A percentile compares a stretch with the other conserved stretches of the same genome.
These are phyloP conservation scores for Pardalotus punctatus DNA, from an alignment of 2,113 vertebrate genomes.

Conservation along the genomic window DNA sequence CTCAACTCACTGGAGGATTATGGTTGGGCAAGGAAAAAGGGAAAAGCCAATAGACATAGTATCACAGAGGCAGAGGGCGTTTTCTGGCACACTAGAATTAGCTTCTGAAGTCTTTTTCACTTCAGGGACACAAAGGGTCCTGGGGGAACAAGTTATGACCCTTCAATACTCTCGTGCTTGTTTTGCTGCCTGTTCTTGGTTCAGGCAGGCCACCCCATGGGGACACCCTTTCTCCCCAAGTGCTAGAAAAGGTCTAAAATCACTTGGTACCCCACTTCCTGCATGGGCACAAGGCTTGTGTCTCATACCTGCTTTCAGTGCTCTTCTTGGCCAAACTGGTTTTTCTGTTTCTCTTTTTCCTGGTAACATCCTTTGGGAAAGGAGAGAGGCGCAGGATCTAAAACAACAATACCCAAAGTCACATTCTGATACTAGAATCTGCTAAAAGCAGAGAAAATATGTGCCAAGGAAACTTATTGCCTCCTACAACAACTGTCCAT, in stretches of 20 bases:
- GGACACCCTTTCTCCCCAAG: accelerated
- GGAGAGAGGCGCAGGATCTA: not conserved
- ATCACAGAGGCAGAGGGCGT: not conserved
- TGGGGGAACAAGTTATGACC: not conserved
- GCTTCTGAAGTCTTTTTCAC: not conserved
- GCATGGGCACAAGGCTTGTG: accelerated
- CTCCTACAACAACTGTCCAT: not conserved
- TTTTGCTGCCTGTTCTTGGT: not conserved
- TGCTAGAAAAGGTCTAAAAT: not conserved
- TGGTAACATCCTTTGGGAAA: not conserved
- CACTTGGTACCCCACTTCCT: too few species aligned
- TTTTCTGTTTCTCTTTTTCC: not conserved
- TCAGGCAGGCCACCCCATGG: accelerated
- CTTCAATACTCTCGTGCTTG: not conserved
- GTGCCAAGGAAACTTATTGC: not conserved
- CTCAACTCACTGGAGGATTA: not conserved
- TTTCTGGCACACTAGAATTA: not conserved
- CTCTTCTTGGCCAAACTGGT: not conserved
- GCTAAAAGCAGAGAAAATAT: not conserved
- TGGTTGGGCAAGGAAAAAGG: accelerated
- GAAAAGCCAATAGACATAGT: accelerated
- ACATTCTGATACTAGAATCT: accelerated
- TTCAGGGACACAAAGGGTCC: not conserved
- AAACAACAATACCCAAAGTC: accelerated
- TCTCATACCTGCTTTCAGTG: conserved; percentile 16